Percentiles rank a stretch among this genome's conserved stretches.
Conservation (phyloP, 2,888 invertebrate genomes). For the Micropterix aruncella region DNA sequence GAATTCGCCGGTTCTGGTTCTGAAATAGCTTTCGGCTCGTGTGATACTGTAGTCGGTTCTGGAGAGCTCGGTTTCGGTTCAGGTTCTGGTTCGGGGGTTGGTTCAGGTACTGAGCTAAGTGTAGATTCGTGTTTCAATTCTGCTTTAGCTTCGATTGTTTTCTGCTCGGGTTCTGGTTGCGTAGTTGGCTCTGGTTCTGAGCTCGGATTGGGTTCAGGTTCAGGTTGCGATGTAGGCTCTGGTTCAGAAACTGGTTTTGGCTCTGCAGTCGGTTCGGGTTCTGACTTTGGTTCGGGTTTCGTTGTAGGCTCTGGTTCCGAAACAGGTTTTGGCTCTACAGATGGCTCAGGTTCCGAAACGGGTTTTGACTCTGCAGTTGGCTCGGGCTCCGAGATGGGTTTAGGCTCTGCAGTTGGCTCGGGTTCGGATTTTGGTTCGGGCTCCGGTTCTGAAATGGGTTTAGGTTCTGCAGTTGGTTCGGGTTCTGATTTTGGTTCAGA, state of each 20-base stretch:
- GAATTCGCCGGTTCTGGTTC: constrained; percentile 13
- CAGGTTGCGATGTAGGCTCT: constrained; percentile 14
- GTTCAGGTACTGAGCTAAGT: constrained; percentile 8
- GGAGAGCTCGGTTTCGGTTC: constrained; percentile 13
- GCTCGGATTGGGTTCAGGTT: constrained; percentile 12
- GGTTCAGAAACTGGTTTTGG: constrained; percentile 15
- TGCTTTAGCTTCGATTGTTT: constrained; percentile 9
- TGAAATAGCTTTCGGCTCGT: constrained; percentile 11
- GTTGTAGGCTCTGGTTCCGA: constrained; percentile 15
- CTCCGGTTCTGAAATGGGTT: constrained; percentile 16
- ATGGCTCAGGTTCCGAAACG: constrained; percentile 15
- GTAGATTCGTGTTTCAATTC: constrained; percentile 8
- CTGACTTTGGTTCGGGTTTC: constrained; percentile 13
- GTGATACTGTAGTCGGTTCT: constrained; percentile 13
- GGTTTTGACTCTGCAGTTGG: constrained; percentile 13
- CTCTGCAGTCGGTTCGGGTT: constrained; percentile 13
- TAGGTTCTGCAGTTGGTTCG: constrained; percentile 10
- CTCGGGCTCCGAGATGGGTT: constrained; percentile 13
- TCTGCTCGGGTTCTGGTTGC: constrained; percentile 15
- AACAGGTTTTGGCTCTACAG: constrained; percentile 18
- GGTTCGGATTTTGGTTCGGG: constrained; percentile 16
- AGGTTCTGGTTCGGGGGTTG: constrained; percentile 18
- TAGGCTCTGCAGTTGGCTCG: constrained; percentile 13
- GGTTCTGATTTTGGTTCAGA: constrained; percentile 20
- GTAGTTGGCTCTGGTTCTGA: constrained; percentile 13